A percentile compares a stretch with the other conserved stretches of the same genome.
Evolutionary conservation across 1,140 invertebrate genomes (phyloP).

Genomic region (Linepithema humile): DNA sequence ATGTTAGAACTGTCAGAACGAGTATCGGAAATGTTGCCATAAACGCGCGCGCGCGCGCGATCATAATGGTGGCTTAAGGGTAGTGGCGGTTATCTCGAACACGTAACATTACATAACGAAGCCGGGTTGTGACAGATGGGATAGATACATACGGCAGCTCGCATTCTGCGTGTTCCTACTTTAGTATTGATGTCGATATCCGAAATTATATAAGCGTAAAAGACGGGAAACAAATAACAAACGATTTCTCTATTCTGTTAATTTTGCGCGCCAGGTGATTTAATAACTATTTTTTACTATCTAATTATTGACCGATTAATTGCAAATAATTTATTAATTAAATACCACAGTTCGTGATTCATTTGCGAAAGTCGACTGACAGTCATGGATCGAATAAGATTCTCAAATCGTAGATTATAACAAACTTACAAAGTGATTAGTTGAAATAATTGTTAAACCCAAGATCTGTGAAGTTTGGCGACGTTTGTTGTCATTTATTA

Average conservation of each 20-base stretch:
- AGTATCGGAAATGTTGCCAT: no score
- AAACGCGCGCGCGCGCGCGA: not conserved
- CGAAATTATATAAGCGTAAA: conserved; percentile 35
- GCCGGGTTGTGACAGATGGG: conserved; percentile 12
- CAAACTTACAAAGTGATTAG: not conserved
- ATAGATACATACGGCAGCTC: not conserved
- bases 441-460: not conserved
- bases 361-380: not conserved
- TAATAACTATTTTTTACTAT: not conserved
- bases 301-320: not conserved
- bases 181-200: not conserved
- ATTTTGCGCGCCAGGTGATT: not conserved
- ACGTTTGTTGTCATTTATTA: not conserved
- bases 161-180: conserved; percentile 1
- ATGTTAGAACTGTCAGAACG: no score
- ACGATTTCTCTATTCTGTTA: conserved; percentile 19
- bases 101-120: conserved; percentile 33
- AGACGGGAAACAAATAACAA: not conserved
- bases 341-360: not conserved
- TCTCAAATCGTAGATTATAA: not conserved
- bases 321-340: not conserved
- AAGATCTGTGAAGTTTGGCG: not conserved
- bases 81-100: not conserved
- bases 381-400: not conserved
- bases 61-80: not conserved